Percentiles rank a stretch among this genome's conserved stretches.
These are phyloP conservation scores for Drosophila funebris DNA, from an alignment of 1,140 invertebrate species.

Conservation along the genomic window DNA sequence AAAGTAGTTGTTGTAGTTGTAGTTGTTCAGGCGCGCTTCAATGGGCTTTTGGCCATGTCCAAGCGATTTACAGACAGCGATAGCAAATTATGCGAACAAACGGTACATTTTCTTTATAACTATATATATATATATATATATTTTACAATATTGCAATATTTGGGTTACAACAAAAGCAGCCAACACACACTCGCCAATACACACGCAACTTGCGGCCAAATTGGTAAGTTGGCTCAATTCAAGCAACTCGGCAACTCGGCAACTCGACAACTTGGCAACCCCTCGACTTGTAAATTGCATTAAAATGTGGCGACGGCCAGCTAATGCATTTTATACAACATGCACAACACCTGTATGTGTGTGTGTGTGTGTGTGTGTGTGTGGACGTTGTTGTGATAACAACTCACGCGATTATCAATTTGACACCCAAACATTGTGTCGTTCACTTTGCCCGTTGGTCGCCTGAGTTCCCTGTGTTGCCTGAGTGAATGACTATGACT, in stretches of 20 bases:
- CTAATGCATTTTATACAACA: slow-evolving; percentile 64
- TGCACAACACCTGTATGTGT: slow-evolving; percentile 32
- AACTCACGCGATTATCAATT: slow-evolving; percentile 81
- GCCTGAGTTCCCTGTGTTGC: neutral
- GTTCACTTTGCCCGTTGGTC: slow-evolving; percentile 34
- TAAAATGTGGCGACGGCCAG: slow-evolving; percentile 65
- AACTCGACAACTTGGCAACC: slow-evolving; percentile 37
- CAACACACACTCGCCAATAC: slow-evolving; percentile 23
- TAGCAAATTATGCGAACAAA: slow-evolving; percentile 78
- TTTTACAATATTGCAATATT: slow-evolving; percentile 61
- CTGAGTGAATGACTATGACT: slow-evolving; percentile 42
- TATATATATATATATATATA: slow-evolving; percentile 13
- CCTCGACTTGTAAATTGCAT: slow-evolving; percentile 62
- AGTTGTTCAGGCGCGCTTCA: slow-evolving; percentile 64
- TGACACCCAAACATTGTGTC: slow-evolving; percentile 72
- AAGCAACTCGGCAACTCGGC: slow-evolving; percentile 12
- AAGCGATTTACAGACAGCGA: slow-evolving; percentile 65
- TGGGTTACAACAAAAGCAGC: slow-evolving; percentile 60
- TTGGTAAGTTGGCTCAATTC: slow-evolving; percentile 36
- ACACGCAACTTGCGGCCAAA: slow-evolving; percentile 20
- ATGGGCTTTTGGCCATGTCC: slow-evolving; percentile 58
- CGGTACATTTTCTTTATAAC: slow-evolving; percentile 63
- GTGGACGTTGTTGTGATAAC: slow-evolving; percentile 69
- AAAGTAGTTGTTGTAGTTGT: slow-evolving; percentile 30
- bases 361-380: slow-evolving; percentile 34